Evolutionary conservation across 2,888 invertebrate species (phyloP).

Genomic region (Euplexia lucipara): DNA sequence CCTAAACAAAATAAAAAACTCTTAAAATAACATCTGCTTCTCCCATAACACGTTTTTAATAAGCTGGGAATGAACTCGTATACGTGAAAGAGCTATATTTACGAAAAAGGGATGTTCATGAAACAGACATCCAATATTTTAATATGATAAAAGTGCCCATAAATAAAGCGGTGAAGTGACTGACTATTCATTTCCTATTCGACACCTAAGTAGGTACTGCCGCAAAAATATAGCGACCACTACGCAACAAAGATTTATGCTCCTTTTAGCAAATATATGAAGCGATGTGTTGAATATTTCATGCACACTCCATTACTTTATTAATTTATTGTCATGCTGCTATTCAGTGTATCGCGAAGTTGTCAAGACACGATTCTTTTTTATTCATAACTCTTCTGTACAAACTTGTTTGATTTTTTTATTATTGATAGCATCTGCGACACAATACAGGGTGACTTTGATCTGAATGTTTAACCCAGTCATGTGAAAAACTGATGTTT

Average conservation of each 20-base stretch:
- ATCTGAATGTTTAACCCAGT: background rate
- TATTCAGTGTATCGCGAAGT: conserved; percentile 31
- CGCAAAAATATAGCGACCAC: conserved; percentile 42
- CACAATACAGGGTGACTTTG: conserved; percentile 1
- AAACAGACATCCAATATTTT: conserved; percentile 6
- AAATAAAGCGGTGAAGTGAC: conserved; percentile 41
- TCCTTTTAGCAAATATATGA: conserved; percentile 53
- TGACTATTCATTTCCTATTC: conserved; percentile 45
- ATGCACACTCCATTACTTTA: conserved; percentile 56
- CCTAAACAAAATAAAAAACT: too few relatives aligned
- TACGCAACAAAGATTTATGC: conserved; percentile 50
- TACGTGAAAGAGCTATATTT: background rate
- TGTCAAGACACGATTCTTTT: conserved; percentile 6
- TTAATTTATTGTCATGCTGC: conserved; percentile 54
- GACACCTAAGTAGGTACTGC: conserved; percentile 28
- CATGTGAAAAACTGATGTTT: background rate
- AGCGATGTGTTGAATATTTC: conserved; percentile 47
- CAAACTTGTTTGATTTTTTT: background rate
- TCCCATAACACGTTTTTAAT: too few relatives aligned
- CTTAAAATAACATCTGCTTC: too few relatives aligned
- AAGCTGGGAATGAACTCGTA: background rate
- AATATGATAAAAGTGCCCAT: conserved; percentile 37
- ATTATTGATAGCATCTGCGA: conserved; percentile 15
- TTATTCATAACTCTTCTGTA: conserved; percentile 1
- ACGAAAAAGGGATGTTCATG: too few relatives aligned